Evolutionary conservation across 2,888 invertebrate genomes (phyloP), one percentile per base, ranked within the genome.

Genomic region (Acanthoscelides obtectus): DNA sequence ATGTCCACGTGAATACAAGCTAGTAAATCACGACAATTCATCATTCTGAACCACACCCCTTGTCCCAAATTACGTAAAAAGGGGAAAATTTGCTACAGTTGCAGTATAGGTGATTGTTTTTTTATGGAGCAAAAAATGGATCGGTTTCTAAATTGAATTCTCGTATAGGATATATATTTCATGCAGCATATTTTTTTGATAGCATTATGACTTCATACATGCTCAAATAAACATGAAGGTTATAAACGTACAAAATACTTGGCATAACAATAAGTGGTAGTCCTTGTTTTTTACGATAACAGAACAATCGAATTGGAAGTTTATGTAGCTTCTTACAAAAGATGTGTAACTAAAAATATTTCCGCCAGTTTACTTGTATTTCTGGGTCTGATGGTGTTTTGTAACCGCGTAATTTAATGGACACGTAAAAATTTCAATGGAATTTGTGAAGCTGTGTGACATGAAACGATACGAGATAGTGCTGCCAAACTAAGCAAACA

Each of bases 21-120:
- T 72, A 72, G 69, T 67, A 74, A 75, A 77, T 76, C 74, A 72
- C 70, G 70, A 72, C 72, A 72, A 77, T 77, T 75, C 74, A 76
- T 77, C 77, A 77, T 76, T 72, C 70, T 65, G 69, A 72, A 72
- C 67, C 71, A 75, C 76, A 75, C 76, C 77, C 71, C 74, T 45
- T 65, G 65, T 67, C 66, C 72, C 67, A 72, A 73, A 74, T 76
- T 77, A 73, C 75, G 72, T 67, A 74, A 73, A 76, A 77, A 73
- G 75, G 76, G 74, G 74, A 76, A 76, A 77, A 75, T 73, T 72
- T 71, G 67, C 66, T 67, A 45, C 45, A 45, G 45, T 45, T 45
- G 17, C 45, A 45, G 45, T 45, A 45, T 45, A 45, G 45, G 45
- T 45, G 45, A 45, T 45, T 45, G 45, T 45, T 45, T 17, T 45